Conservation (phyloP, 2,113 vertebrate genomes). For the Microcebus lehilahytsara region DNA sequence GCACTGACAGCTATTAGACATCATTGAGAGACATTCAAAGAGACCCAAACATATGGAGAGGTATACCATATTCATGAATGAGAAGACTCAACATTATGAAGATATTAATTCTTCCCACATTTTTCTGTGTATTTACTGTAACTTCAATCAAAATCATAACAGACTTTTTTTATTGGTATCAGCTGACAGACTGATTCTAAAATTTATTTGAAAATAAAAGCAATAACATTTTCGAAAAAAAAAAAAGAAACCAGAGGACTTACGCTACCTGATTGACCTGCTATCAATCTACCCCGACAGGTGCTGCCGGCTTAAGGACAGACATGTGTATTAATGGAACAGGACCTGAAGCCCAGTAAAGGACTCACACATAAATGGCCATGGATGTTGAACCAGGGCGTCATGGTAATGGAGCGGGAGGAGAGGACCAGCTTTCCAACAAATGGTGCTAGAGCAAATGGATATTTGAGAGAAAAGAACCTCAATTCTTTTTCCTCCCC, state of each 20-base stretch:
- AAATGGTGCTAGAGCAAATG: background rate
- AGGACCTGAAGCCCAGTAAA: accelerated
- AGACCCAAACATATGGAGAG: background rate
- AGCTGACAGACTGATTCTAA: background rate
- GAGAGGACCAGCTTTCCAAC: background rate
- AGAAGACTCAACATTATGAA: background rate
- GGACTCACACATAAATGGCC: background rate
- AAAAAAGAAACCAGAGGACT: background rate
- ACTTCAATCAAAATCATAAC: background rate
- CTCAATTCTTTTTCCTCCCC: background rate
- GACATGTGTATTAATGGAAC: accelerated
- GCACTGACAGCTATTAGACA: background rate
- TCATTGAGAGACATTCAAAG: background rate
- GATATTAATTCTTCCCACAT: background rate
- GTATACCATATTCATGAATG: background rate
- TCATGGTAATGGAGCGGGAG: background rate
- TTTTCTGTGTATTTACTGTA: background rate
- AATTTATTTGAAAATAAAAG: background rate
- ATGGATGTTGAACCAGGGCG: background rate
- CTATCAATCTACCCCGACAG: background rate
- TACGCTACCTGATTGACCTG: background rate
- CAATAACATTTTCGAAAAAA: background rate
- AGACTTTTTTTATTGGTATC: background rate
- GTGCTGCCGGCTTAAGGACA: background rate
- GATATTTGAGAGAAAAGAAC: background rate